Conservation (phyloP, 2,888 invertebrate genomes). For the Phalera bucephala region DNA sequence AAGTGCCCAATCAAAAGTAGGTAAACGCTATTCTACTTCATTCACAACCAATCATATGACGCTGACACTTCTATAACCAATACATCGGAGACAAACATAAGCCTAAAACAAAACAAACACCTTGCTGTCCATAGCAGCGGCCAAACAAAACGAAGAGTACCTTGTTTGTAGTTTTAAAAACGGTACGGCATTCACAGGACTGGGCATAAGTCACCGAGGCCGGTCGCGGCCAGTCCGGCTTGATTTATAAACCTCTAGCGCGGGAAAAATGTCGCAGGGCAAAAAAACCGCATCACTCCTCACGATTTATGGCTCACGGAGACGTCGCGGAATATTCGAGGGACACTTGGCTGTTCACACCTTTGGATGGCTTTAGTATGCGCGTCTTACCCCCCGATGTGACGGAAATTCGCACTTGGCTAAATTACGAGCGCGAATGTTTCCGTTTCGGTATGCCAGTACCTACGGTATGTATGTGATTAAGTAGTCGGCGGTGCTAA, state of each 20-base stretch:
- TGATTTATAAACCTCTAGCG: slow-evolving; percentile 78
- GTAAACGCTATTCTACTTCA: no score
- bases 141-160: slow-evolving; percentile 31
- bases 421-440: slow-evolving; percentile 70
- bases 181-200: slow-evolving; percentile 38
- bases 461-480: slow-evolving; percentile 16
- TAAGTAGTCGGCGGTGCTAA: background rate
- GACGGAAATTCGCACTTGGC: slow-evolving; percentile 79
- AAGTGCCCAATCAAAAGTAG: no score
- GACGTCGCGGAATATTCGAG: slow-evolving; percentile 71
- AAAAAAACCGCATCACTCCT: slow-evolving; percentile 77
- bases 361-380: slow-evolving; percentile 55
- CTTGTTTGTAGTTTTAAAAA: slow-evolving; percentile 42
- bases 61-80: no score
- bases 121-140: background rate
- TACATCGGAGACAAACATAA: background rate
- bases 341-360: slow-evolving; percentile 60
- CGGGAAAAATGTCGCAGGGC: slow-evolving; percentile 80
- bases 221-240: slow-evolving; percentile 36
- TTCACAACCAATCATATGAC: no score
- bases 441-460: slow-evolving; percentile 40
- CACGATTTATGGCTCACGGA: slow-evolving; percentile 73
- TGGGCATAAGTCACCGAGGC: slow-evolving; percentile 67
- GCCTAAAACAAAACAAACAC: background rate
- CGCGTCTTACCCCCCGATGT: slow-evolving; percentile 72